Evolutionary conservation across 2,113 vertebrate species (phyloP).

Genomic region (Ceyx margarethae): DNA sequence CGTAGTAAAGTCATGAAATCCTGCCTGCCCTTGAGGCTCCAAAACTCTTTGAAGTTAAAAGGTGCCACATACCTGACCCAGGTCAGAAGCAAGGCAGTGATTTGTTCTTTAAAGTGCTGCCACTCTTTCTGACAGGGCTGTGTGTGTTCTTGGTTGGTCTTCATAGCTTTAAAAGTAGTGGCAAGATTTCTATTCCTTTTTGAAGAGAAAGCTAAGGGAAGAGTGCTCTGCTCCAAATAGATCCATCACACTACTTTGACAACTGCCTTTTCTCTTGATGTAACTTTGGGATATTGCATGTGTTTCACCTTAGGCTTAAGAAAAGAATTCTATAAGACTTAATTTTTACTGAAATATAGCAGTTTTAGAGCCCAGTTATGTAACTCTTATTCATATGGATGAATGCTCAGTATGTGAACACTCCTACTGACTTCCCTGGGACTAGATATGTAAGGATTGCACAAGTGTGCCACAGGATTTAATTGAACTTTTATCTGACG

Average conservation of each 20-base stretch:
- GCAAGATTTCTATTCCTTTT: neutral
- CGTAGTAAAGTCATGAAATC: neutral
- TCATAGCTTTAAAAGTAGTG: neutral
- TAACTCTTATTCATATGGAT: neutral
- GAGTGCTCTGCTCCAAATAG: neutral
- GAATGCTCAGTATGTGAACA: neutral
- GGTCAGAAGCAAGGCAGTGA: neutral
- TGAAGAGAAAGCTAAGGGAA: neutral
- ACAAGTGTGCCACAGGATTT: conserved; percentile 23
- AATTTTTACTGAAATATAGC: neutral
- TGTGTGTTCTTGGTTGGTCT: neutral
- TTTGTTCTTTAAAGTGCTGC: neutral
- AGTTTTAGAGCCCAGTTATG: neutral
- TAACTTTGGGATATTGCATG: neutral
- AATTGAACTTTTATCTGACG: conserved; percentile 62
- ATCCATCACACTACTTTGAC: accelerated
- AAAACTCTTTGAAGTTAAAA: conserved; percentile 15
- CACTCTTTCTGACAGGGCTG: neutral
- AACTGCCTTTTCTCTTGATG: neutral
- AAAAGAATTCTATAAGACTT: neutral
- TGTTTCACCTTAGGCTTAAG: neutral
- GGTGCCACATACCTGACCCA: neutral
- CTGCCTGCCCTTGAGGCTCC: neutral
- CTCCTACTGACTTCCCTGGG: neutral
- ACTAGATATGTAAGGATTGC: conserved; percentile 12